These are phyloP conservation scores for Trachelus iudaicus DNA, from an alignment of 2,888 invertebrate species.

Conservation along the genomic window DNA sequence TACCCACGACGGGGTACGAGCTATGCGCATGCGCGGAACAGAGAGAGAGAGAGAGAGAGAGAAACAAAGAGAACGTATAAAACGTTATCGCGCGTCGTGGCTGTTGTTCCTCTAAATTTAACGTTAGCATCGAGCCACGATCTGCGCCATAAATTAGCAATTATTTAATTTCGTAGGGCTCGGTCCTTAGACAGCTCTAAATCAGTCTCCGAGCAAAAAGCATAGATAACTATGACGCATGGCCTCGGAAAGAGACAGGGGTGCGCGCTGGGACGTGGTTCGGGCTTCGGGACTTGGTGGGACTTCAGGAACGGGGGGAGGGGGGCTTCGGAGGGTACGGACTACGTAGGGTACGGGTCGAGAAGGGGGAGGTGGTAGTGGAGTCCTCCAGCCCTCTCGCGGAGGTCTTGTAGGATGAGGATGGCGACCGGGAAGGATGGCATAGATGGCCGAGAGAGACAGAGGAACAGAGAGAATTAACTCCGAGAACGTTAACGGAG, in stretches of 20 bases:
- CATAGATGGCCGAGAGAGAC: slow-evolving; percentile 21
- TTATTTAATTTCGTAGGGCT: slow-evolving; percentile 67
- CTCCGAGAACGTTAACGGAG: slow-evolving; percentile 14
- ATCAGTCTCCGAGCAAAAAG: slow-evolving; percentile 66
- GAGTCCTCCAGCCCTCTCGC: slow-evolving; percentile 13
- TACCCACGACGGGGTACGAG: slow-evolving; percentile 22
- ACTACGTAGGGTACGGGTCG: slow-evolving; percentile 12
- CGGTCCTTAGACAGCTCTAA: slow-evolving; percentile 66
- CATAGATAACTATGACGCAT: slow-evolving; percentile 67
- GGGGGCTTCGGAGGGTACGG: not conserved
- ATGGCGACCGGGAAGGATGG: slow-evolving; percentile 33
- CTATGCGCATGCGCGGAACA: slow-evolving; percentile 24
- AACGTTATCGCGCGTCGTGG: slow-evolving; percentile 40
- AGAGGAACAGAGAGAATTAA: too few species aligned
- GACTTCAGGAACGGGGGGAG: slow-evolving; percentile 40
- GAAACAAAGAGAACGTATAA: slow-evolving; percentile 24
- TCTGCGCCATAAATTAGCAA: slow-evolving; percentile 66
- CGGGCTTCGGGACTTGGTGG: slow-evolving; percentile 42
- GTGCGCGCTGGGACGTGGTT: slow-evolving; percentile 35
- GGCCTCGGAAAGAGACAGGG: slow-evolving; percentile 62
- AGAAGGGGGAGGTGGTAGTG: slow-evolving; percentile 36
- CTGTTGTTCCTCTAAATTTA: slow-evolving; percentile 29
- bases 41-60: slow-evolving; percentile 5
- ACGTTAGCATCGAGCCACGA: slow-evolving; percentile 45
- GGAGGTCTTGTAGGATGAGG: slow-evolving; percentile 27